These are phyloP conservation scores for Schizopygopsis malacanthus DNA, from an alignment of 2,797 vertebrate species.

Conservation along the genomic window DNA sequence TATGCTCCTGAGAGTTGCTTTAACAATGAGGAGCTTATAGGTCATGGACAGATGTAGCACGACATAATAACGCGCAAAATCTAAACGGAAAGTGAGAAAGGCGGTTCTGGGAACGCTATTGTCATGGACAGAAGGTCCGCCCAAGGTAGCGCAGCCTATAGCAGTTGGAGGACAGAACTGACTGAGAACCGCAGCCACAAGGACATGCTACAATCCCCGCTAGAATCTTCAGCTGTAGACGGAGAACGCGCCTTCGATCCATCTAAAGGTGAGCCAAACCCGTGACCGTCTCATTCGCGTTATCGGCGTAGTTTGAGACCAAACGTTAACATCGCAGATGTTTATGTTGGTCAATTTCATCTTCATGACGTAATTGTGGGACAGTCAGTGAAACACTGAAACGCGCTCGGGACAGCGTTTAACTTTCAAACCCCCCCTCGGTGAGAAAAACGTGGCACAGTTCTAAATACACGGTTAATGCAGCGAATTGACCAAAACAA, in stretches of 20 bases:
- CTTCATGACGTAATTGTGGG: neutral
- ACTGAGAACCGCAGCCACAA: conserved; percentile 47
- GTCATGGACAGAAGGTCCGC: conserved; percentile 35
- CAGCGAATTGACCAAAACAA: neutral
- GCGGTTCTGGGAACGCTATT: conserved; percentile 21
- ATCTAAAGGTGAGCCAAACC: conserved; percentile 49
- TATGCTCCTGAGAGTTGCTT: neutral
- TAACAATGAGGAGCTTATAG: conserved; percentile 14
- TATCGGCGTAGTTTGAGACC: neutral
- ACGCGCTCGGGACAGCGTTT: conserved; percentile 3
- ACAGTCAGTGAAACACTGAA: neutral
- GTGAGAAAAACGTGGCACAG: conserved; percentile 19
- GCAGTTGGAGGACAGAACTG: conserved; percentile 16
- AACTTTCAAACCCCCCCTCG: conserved; percentile 13
- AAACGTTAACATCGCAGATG: neutral
- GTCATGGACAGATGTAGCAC: conserved; percentile 25
- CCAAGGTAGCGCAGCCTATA: conserved; percentile 26
- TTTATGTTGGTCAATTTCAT: neutral
- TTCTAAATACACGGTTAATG: neutral
- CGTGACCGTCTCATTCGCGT: neutral
- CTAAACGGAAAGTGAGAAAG: conserved; percentile 21
- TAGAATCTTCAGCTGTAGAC: conserved; percentile 26
- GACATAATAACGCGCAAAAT: neutral
- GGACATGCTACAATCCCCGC: conserved; percentile 52
- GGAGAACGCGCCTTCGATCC: conserved; percentile 37